Percentiles rank a stretch among this genome's conserved stretches.
Conservation (phyloP, 2,113 vertebrate species). For the Micronisus gabar region DNA sequence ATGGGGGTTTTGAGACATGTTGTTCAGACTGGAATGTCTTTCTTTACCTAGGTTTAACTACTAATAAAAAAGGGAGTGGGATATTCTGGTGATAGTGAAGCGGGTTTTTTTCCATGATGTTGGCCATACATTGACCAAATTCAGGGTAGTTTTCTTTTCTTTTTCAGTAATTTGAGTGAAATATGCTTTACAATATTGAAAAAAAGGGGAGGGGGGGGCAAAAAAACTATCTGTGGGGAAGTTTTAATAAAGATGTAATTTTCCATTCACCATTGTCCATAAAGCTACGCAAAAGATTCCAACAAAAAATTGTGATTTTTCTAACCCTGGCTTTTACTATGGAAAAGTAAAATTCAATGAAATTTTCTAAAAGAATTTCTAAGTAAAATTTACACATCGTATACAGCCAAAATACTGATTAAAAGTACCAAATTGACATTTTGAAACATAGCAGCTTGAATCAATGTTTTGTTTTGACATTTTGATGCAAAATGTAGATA, state of each 20-base stretch:
- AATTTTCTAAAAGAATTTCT: neutral
- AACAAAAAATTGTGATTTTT: neutral
- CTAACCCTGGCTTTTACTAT: neutral
- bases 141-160: accelerated
- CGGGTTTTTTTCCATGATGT: accelerated
- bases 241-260: neutral
- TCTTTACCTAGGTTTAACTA: neutral
- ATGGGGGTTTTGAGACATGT: neutral
- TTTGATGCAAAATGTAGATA: conserved; percentile 47
- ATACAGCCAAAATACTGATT: conserved; percentile 5
- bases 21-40: neutral
- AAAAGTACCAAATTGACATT: conserved; percentile 20
- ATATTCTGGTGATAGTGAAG: neutral
- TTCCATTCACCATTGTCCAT: neutral
- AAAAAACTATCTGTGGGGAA: neutral
- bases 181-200: neutral
- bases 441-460: conserved; percentile 50
- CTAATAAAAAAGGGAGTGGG: neutral
- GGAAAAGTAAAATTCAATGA: neutral
- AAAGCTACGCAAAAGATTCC: neutral
- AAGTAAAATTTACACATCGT: neutral
- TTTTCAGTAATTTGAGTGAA: neutral
- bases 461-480: conserved; percentile 64
- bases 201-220: neutral
- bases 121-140: neutral